phyloP scores from a whole-genome alignment of 2,797 vertebrate species.

The Scolopax rusticola region DNA sequence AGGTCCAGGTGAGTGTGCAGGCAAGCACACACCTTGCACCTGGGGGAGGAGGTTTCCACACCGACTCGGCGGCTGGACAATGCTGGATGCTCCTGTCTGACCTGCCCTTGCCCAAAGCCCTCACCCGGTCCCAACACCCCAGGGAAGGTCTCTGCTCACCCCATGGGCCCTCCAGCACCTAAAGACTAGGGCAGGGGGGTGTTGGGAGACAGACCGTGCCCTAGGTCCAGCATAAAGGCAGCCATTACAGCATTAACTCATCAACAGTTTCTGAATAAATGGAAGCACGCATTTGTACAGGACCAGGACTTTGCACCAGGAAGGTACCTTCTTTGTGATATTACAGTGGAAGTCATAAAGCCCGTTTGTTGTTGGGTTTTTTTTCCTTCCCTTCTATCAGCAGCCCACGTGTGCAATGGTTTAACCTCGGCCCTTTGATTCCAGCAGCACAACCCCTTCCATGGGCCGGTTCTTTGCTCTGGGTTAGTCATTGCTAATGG shows the following conservation, averaged over 20 bases:
- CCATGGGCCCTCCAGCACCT: accelerated
- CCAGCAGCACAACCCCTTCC: background rate
- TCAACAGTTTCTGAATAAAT: constrained; percentile 24
- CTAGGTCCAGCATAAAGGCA: constrained; percentile 16
- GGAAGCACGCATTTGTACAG: background rate
- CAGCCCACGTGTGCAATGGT: background rate
- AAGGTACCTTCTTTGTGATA: background rate
- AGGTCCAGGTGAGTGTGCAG: background rate
- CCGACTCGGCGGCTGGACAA: background rate
- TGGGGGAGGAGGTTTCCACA: background rate
- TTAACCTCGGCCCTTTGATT: constrained; percentile 10
- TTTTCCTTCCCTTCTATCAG: background rate
- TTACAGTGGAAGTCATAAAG: background rate
- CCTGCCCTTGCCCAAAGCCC: background rate
- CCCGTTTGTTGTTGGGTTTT: background rate
- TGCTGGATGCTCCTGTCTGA: accelerated
- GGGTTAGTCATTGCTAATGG: constrained; percentile 35
- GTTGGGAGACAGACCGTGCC: background rate
- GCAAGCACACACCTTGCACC: background rate
- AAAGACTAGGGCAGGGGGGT: background rate
- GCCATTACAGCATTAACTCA: background rate
- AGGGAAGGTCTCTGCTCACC: background rate
- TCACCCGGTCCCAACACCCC: background rate
- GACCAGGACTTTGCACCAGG: constrained; percentile 46
- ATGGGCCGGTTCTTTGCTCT: background rate